These are phyloP conservation scores for Actinemys pallida DNA, from an alignment of 2,113 vertebrate genomes.

Conservation along the genomic window DNA sequence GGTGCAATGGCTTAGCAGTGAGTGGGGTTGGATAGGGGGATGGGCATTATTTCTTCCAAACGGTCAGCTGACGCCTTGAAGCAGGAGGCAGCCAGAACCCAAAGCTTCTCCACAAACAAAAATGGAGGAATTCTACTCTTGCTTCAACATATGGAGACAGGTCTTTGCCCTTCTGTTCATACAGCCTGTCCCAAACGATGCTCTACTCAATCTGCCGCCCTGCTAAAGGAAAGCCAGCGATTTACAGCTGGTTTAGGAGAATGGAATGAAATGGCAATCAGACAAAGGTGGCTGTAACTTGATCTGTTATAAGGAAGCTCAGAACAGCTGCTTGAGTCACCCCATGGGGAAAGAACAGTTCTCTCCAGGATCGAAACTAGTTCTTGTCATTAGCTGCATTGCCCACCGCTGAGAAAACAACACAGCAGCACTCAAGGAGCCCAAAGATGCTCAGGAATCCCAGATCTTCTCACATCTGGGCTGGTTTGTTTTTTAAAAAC, in stretches of 20 bases:
- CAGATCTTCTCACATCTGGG: not conserved
- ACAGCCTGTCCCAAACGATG: not conserved
- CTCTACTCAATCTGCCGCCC: not conserved
- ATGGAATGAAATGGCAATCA: not conserved
- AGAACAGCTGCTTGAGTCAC: not conserved
- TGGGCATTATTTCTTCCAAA: not conserved
- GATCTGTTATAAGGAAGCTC: not conserved
- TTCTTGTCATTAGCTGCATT: not conserved
- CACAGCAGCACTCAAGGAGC: not conserved
- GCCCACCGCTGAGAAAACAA: not conserved
- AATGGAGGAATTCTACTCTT: not conserved
- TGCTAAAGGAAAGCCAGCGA: not conserved
- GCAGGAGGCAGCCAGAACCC: not conserved
- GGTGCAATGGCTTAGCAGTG: not conserved
- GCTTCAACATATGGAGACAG: not conserved
- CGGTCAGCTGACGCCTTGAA: not conserved
- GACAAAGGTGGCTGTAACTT: not conserved
- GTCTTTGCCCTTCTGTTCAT: not conserved
- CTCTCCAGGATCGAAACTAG: not conserved
- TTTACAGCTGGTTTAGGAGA: not conserved
- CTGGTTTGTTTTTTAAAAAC: not conserved
- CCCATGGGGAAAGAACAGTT: not conserved
- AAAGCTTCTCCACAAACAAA: not conserved
- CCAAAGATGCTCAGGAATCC: not conserved
- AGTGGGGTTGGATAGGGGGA: not conserved